Conservation (phyloP, 2,113 vertebrate species). For the Myrmecophaga tridactyla region DNA sequence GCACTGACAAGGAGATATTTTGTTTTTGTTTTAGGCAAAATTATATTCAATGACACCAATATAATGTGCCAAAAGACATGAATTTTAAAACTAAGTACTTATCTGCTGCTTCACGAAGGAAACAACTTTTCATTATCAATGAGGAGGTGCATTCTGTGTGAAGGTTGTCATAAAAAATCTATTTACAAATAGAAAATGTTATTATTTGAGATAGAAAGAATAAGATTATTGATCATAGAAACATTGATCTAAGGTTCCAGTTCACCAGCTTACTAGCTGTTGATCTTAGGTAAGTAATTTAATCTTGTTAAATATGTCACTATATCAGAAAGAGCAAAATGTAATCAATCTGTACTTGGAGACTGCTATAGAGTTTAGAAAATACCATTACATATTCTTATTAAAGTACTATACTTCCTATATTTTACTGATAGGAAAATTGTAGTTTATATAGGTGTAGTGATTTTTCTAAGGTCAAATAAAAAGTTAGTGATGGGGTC, state of each 20-base stretch:
- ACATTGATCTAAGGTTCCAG: not conserved
- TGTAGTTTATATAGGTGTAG: too few species aligned
- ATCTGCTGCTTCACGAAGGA: constrained; percentile 21
- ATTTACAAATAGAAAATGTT: not conserved
- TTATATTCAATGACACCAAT: constrained; percentile 51
- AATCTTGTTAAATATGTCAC: not conserved
- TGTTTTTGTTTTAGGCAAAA: constrained; percentile 29
- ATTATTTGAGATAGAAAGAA: not conserved
- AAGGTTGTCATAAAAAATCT: not conserved
- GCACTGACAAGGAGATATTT: not conserved
- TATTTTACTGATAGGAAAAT: not conserved
- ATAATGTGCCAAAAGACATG: not conserved
- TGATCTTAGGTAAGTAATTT: not conserved
- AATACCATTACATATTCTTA: not conserved
- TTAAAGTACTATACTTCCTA: not conserved
- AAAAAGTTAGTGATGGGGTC: too few species aligned
- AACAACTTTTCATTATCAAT: not conserved
- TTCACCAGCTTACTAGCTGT: not conserved
- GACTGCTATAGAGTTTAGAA: not conserved
- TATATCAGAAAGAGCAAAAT: not conserved
- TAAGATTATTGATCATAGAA: not conserved
- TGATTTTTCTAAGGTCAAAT: too few species aligned
- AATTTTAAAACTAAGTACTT: constrained; percentile 44
- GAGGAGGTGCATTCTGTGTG: not conserved
- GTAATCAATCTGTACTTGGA: not conserved